phyloP scores from a whole-genome alignment of 2,888 invertebrate genomes.

The Plagodis dolabraria region DNA sequence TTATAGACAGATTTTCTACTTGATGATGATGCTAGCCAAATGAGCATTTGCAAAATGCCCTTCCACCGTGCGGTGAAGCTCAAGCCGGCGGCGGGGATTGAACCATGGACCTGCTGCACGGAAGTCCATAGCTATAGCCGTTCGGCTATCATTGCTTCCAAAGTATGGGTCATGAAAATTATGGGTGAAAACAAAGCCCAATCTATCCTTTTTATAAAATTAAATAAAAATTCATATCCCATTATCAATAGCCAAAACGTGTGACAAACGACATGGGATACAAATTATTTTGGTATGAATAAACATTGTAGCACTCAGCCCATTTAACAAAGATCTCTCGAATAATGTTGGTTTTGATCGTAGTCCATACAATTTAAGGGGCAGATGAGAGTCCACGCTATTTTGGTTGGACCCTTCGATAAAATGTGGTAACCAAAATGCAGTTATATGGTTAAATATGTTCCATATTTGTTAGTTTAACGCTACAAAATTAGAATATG shows the following conservation, averaged over 20 bases:
- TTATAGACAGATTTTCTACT: no score
- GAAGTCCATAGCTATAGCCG: no score
- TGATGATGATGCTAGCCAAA: no score
- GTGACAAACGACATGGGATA: not conserved
- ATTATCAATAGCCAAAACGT: constrained; percentile 4
- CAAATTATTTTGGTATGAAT: constrained; percentile 9
- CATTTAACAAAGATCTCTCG: constrained; percentile 1
- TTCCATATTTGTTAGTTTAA: no score
- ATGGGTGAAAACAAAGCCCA: no score
- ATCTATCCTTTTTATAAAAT: not conserved
- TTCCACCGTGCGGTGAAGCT: no score
- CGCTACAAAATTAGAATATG: no score
- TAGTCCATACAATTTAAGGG: constrained; percentile 1
- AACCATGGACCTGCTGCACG: no score
- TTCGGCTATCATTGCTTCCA: no score
- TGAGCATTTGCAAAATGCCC: no score
- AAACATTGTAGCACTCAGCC: constrained; percentile 1
- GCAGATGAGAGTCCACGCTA: constrained; percentile 8
- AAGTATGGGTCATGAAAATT: no score
- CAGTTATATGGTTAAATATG: not conserved
- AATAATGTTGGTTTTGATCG: not conserved
- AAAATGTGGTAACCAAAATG: constrained; percentile 5
- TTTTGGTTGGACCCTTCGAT: not conserved
- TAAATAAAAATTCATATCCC: constrained; percentile 1
- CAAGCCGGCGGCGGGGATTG: no score